Conservation (phyloP, 2,888 invertebrate species). For the Julus scandinavius region DNA sequence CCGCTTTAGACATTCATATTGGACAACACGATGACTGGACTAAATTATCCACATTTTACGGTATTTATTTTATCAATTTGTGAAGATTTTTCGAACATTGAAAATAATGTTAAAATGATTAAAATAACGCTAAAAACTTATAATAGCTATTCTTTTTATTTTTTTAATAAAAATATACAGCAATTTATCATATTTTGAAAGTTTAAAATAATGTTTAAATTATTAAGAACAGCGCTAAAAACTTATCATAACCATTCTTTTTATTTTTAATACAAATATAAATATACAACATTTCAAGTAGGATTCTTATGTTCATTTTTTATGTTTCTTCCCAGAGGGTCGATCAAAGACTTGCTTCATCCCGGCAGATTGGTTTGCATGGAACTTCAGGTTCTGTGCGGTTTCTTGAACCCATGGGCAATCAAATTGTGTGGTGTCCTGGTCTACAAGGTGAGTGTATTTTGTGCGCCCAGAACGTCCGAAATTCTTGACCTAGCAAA, state of each 20-base stretch:
- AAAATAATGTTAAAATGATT: too few species aligned
- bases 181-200: background rate
- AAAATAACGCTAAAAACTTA: too few species aligned
- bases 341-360: slow-evolving; percentile 92
- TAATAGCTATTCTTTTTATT: too few species aligned
- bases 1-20: too few species aligned
- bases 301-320: slow-evolving; percentile 30
- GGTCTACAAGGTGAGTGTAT: slow-evolving; percentile 98
- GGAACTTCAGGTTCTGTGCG: slow-evolving; percentile 86
- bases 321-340: slow-evolving; percentile 71
- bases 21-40: too few species aligned
- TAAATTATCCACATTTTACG: too few species aligned
- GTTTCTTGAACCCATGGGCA: slow-evolving; percentile 97
- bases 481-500: slow-evolving; percentile 90
- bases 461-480: slow-evolving; percentile 98
- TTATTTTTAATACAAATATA: background rate
- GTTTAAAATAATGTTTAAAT: background rate
- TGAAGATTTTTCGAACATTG: too few species aligned
- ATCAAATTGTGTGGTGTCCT: slow-evolving; percentile 98
- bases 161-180: too few species aligned
- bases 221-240: background rate
- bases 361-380: slow-evolving; percentile 88
- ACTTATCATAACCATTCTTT: background rate
- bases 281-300: too few species aligned
- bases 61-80: too few species aligned